Evolutionary conservation across 2,797 vertebrate species (phyloP).

Genomic region (Tinamus major): DNA sequence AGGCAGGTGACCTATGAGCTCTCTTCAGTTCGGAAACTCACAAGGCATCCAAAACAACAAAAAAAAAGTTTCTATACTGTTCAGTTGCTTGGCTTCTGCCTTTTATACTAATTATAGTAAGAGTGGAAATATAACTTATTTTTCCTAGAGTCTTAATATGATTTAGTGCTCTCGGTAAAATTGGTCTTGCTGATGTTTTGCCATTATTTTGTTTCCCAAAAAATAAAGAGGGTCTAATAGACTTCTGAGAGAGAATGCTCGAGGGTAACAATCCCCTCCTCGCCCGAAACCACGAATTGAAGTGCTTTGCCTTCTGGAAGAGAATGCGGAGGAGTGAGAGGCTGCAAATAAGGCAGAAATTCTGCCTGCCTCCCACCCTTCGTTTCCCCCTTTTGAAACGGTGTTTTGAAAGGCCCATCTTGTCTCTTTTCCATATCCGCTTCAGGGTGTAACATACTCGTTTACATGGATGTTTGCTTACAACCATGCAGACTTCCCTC

Average conservation of each 20-base stretch:
- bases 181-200: neutral
- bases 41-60: neutral
- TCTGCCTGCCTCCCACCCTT: fast-evolving
- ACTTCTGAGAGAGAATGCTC: neutral
- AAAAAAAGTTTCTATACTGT: neutral
- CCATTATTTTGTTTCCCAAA: neutral
- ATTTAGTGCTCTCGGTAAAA: neutral
- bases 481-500: neutral
- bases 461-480: neutral
- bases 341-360: neutral
- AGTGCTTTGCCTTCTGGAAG: neutral
- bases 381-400: neutral
- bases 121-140: neutral
- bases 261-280: neutral
- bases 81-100: neutral
- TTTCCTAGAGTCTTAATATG: neutral
- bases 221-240: neutral
- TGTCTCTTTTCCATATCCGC: neutral
- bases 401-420: neutral
- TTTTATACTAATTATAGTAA: neutral
- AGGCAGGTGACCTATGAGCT: neutral
- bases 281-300: neutral
- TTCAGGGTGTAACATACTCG: neutral
- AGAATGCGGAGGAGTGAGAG: neutral
- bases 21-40: neutral